Base-by-base conservation (phyloP, 2,888 invertebrate genomes). In the Drosophila helvetica region DNA sequence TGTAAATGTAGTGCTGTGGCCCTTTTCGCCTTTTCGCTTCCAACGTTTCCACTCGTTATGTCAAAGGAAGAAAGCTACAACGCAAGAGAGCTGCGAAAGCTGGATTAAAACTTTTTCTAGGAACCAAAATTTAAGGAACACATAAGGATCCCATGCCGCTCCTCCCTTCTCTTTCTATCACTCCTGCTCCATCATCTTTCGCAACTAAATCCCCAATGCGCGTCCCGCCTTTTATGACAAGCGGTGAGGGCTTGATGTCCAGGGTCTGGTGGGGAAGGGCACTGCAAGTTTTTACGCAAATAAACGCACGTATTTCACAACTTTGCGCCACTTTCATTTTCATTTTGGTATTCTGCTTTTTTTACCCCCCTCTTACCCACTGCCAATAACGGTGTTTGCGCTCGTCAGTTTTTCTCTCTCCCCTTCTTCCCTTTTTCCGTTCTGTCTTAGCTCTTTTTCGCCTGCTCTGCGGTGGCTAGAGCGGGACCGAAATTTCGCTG, bases 301-400 rank as follows among this genome's bases (percentile, higher is more conserved):
- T 83, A 83, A 83, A 86, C 84, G 86, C 86, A 83, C 83, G 79
- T 79, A 84, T 86, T 86, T 86, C 81, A 75, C 81, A 83, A 83
- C 74, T 83, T 83, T 80, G 63, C 81, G 78, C 74, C 75, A 83
- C 78, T 80, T 83, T 83, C 66, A 74, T 82, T 82, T 82, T 80
- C 60, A 64, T 78, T 70, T 61, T 51, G 43, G 17, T 56, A 53
- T 61, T 60, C 50, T 18, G 42, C 25, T 30, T 33, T 56, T 17
- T 54, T 48, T 27, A 17, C 5, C 38, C 38, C 42, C 2, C 42
- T 10, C 25, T 18, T 43, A 15, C 12, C 25, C 2, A 33, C 54
- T 22, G 52, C 9, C 33, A 45, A 33, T 47, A 42, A 19, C 43
- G n/a, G 38, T 33, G 25, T 22, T 46, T 42, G 10, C 47, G 27